A percentile compares a stretch with the other conserved stretches of the same genome.
Evolutionary conservation across 2,797 vertebrate species (phyloP).

Genomic region (Numenius phaeopus): DNA sequence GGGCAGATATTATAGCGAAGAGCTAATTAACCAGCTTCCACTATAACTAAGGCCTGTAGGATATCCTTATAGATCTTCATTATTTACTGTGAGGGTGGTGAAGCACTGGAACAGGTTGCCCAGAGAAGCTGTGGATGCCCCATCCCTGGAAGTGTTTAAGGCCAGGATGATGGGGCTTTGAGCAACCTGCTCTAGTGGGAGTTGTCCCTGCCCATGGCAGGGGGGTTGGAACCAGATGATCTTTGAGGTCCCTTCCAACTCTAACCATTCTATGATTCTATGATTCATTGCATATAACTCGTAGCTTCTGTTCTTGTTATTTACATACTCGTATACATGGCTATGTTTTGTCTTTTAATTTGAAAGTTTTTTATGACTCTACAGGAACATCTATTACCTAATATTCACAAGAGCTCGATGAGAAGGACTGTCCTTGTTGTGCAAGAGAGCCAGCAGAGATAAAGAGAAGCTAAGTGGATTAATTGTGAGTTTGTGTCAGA

Average conservation of each 20-base stretch:
- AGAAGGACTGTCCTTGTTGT: not conserved
- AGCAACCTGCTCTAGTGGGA: no score
- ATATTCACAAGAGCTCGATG: not conserved
- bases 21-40: not conserved
- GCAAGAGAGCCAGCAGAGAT: conserved; percentile 4
- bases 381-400: not conserved
- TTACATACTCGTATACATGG: not conserved
- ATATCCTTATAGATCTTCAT: not conserved
- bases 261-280: no score
- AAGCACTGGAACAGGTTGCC: no score
- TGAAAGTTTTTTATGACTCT: not conserved
- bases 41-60: not conserved
- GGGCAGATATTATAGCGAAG: not conserved
- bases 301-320: not conserved
- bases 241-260: no score
- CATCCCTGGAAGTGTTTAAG: no score
- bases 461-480: conserved; percentile 48
- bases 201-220: no score
- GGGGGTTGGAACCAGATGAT: no score
- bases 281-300: not conserved
- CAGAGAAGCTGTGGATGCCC: no score
- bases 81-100: no score
- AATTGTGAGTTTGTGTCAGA: conserved; percentile 45
- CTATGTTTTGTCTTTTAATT: not conserved
- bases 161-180: no score